phyloP scores from a whole-genome alignment of 2,888 invertebrate genomes.

The Drosophila falleni region DNA sequence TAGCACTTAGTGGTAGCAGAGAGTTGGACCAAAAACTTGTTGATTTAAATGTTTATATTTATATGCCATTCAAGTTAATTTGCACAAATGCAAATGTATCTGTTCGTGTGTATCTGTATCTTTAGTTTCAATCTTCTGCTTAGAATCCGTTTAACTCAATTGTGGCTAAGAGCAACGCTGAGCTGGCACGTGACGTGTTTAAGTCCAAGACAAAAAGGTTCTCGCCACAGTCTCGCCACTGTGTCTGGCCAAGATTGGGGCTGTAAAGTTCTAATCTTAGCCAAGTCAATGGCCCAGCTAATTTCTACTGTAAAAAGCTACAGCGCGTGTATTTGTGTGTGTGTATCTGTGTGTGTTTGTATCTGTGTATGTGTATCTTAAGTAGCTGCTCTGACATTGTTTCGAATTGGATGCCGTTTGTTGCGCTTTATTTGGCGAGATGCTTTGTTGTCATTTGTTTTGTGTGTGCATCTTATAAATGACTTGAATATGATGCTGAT shows the following conservation, averaged over 20 bases:
- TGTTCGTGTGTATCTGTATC: conserved; percentile 17
- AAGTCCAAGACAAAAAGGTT: conserved; percentile 26
- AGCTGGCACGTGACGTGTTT: conserved; percentile 43
- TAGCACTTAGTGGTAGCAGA: conserved; percentile 38
- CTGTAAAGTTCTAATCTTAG: conserved; percentile 60
- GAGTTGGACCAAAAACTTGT: conserved; percentile 48
- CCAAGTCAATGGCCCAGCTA: conserved; percentile 57
- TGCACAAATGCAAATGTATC: conserved; percentile 69
- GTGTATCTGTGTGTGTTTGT: background rate
- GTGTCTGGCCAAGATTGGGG: conserved; percentile 55
- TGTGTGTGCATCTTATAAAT: conserved; percentile 59
- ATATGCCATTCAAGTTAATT: conserved; percentile 70
- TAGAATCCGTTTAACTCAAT: conserved; percentile 35
- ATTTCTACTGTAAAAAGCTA: conserved; percentile 33
- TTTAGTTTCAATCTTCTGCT: conserved; percentile 22
- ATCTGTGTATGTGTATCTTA: too few species aligned
- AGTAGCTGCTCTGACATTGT: conserved; percentile 73
- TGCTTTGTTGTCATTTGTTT: conserved; percentile 45
- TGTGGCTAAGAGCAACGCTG: background rate
- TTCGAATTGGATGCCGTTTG: conserved; percentile 56
- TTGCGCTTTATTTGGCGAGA: conserved; percentile 58
- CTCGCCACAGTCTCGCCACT: conserved; percentile 52
- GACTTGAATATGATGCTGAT: conserved; percentile 42
- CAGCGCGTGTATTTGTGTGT: conserved; percentile 1
- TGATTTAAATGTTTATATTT: conserved; percentile 72